Percentiles rank a stretch among this genome's conserved stretches.
Conservation (phyloP, 2,113 vertebrate species). For the Myotis davidii region DNA sequence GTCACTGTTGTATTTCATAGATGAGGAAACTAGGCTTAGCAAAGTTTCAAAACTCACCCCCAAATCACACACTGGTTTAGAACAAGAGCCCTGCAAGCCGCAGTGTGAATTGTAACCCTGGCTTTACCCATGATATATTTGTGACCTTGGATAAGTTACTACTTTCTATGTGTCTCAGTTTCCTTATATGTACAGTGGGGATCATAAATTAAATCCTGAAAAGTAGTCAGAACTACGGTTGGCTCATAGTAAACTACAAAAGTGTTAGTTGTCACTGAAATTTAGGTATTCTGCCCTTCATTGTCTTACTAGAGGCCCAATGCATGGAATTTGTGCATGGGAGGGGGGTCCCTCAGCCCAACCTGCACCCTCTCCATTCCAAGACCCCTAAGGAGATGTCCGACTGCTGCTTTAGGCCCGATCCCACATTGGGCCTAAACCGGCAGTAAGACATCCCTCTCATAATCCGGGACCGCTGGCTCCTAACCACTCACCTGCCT, state of each 20-base stretch:
- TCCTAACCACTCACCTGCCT: too few relatives aligned
- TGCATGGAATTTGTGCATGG: too few relatives aligned
- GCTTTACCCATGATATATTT: neutral
- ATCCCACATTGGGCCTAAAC: too few relatives aligned
- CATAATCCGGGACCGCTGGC: too few relatives aligned
- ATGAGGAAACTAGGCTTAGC: neutral
- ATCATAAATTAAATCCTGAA: neutral
- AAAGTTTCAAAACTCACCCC: neutral
- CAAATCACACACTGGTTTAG: neutral
- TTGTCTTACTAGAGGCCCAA: neutral
- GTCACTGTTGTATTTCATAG: neutral
- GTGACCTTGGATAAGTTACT: neutral
- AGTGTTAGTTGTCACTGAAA: neutral
- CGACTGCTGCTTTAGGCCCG: too few relatives aligned
- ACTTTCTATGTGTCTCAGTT: neutral
- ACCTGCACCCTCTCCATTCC: too few relatives aligned
- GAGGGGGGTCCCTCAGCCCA: too few relatives aligned
- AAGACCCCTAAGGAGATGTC: too few relatives aligned
- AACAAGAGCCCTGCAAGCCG: neutral
- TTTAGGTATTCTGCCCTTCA: neutral
- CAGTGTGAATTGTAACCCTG: neutral
- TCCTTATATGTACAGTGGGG: neutral
- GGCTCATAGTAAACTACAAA: neutral
- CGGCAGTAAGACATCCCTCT: too few relatives aligned
- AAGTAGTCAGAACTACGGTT: neutral